Evolutionary conservation across 2,797 vertebrate species (phyloP).

Genomic region (Iguana delicatissima): DNA sequence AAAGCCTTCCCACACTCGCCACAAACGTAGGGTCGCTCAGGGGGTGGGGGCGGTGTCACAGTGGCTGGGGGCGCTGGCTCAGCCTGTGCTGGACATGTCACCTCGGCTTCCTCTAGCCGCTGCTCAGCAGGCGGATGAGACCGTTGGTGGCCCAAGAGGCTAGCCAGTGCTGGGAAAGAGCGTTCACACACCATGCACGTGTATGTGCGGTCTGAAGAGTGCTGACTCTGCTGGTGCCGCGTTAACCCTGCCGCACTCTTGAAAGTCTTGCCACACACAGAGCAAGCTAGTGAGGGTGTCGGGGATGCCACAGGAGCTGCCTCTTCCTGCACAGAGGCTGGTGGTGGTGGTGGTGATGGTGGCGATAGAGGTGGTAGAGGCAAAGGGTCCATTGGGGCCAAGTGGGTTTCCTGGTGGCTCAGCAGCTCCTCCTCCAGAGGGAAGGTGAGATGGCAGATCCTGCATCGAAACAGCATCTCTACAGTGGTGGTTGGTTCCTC

Average conservation of each 20-base stretch:
- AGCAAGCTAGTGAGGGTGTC: conserved; percentile 80
- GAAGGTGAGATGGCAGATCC: conserved; percentile 89
- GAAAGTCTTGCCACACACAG: conserved; percentile 90
- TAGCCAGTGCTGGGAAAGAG: conserved; percentile 87
- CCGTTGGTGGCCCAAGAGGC: conserved; percentile 92
- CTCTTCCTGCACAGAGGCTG: conserved; percentile 67
- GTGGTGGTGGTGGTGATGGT: conserved; percentile 52
- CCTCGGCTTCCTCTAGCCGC: conserved; percentile 89
- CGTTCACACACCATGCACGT: conserved; percentile 91
- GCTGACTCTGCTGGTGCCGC: conserved; percentile 87
- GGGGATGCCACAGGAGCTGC: neutral
- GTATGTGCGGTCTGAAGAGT: conserved; percentile 75
- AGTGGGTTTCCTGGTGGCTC: conserved; percentile 86
- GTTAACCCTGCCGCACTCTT: conserved; percentile 88
- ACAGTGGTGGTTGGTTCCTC: conserved; percentile 75
- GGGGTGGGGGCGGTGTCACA: conserved; percentile 82
- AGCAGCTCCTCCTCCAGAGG: conserved; percentile 85
- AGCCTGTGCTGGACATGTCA: conserved; percentile 81
- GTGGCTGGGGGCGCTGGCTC: rapidly evolving
- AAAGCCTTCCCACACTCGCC: conserved; percentile 80
- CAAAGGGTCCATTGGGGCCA: conserved; percentile 71
- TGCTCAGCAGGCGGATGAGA: conserved; percentile 86
- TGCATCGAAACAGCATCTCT: conserved; percentile 88
- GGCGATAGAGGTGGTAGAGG: conserved; percentile 37
- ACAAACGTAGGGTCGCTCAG: conserved; percentile 80